These are phyloP conservation scores for Triplophysa bombifrons DNA, from an alignment of 2,797 vertebrate genomes.

Conservation along the genomic window DNA sequence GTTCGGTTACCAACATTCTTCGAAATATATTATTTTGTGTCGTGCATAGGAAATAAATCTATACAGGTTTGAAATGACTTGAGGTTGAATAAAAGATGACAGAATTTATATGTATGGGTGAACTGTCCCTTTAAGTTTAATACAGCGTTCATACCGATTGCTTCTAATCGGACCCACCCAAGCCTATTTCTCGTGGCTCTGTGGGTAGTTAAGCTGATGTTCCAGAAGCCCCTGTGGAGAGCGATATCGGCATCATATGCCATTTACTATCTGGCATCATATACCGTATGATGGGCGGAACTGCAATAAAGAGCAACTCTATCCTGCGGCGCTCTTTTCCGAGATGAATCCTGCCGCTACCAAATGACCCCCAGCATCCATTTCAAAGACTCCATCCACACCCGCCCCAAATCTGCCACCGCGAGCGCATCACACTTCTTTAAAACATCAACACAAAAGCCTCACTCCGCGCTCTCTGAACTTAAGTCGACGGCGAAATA, in stretches of 20 bases:
- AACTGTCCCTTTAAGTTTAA: neutral
- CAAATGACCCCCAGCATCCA: slow-evolving; percentile 42
- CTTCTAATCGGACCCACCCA: neutral
- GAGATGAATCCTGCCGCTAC: slow-evolving; percentile 41
- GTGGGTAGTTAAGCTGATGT: slow-evolving; percentile 41
- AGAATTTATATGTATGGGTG: no score
- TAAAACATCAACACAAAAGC: slow-evolving; percentile 10
- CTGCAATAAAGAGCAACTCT: slow-evolving; percentile 49
- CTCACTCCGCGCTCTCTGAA: neutral
- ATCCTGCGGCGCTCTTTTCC: slow-evolving; percentile 46
- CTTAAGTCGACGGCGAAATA: no score
- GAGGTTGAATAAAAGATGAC: no score
- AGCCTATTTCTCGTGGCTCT: slow-evolving; percentile 16
- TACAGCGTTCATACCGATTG: no score
- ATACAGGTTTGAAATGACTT: no score
- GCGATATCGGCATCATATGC: slow-evolving; percentile 53
- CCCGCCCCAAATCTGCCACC: neutral
- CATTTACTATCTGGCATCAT: slow-evolving; percentile 46
- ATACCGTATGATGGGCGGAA: slow-evolving; percentile 38
- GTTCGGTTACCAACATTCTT: no score
- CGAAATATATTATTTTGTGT: no score
- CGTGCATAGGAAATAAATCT: no score
- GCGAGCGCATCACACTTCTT: slow-evolving; percentile 20
- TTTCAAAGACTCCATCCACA: slow-evolving; percentile 23
- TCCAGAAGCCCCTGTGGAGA: slow-evolving; percentile 27